These are phyloP conservation scores for Harpalus rubripes DNA, from an alignment of 2,888 invertebrate species.

Conservation along the genomic window DNA sequence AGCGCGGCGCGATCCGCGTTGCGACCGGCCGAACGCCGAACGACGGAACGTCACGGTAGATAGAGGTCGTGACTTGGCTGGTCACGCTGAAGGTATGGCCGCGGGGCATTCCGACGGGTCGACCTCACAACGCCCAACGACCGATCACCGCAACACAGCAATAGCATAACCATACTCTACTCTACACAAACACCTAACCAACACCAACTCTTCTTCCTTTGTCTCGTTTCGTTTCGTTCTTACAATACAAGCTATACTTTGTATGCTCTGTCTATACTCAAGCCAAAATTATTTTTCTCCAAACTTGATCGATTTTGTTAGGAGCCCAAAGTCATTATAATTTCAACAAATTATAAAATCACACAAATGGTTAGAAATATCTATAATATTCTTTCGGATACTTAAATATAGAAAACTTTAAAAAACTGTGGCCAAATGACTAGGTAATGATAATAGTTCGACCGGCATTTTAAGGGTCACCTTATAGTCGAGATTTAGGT, in stretches of 20 bases:
- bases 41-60: constrained; percentile 60
- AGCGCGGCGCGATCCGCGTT: neutral
- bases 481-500: too few species aligned
- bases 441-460: too few species aligned
- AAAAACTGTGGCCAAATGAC: too few species aligned
- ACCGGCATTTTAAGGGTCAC: too few species aligned
- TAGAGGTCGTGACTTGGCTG: constrained; percentile 75
- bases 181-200: constrained; percentile 32
- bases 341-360: too few species aligned
- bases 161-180: constrained; percentile 17
- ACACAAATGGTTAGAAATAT: too few species aligned
- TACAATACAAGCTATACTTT: neutral
- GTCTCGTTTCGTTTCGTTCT: constrained; percentile 30
- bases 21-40: constrained; percentile 17
- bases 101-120: constrained; percentile 68
- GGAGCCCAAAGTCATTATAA: too few species aligned
- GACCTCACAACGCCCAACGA: constrained; percentile 63
- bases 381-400: too few species aligned
- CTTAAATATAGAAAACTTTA: too few species aligned
- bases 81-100: constrained; percentile 72
- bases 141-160: constrained; percentile 30
- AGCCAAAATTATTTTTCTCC: neutral
- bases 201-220: constrained; percentile 38
- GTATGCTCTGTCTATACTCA: neutral
- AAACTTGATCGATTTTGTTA: neutral